Base-by-base conservation (phyloP, 2,888 invertebrate species). In the Drosophila melanosoma region DNA sequence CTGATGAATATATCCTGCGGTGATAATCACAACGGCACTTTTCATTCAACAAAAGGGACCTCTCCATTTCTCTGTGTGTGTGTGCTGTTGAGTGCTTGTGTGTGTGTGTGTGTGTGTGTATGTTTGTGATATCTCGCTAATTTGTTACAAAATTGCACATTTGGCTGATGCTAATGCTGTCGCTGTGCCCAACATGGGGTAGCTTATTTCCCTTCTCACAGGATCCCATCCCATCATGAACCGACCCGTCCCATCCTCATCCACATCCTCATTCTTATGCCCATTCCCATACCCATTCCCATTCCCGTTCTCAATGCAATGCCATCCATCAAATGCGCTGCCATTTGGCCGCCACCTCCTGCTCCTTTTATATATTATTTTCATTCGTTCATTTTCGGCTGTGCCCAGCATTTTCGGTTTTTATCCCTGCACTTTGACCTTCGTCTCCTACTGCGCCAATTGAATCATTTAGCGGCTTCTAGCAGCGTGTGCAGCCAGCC, bases 91-190 rank as follows among this genome's bases (percentile, higher is more conserved):
- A n/a, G 45, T 32, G 51, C 33, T 20, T 53, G 40, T 53, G 15
- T 54, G 38, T 20, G 38, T 38, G 20, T 40, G 48, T 23, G 33
- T 38, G 17, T 57, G 35, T 69, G 32, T 60, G 32, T 52, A 10
- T 61, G 42, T 42, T 29, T 69, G 48, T 69, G 67, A 64, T 71
- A 63, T 69, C 63, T 68, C 56, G 88, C 86, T 87, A 89, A 85
- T 85, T 89, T 89, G 88, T 79, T 89, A 87, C 90, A 85, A 85
- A 89, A 79, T 87, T 85, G 88, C 86, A 89, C 86, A 89, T 85
- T 89, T 87, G 57, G 74, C 48, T 69, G 67, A 65, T 66, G 51
- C 54, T 53, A 33, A n/a, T 53, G 53, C 53, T 23, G 35, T 6
- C 36, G 53, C 26, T 56, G 38, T 32, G 52, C 61, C 52, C 66